phyloP scores from a whole-genome alignment of 2,113 vertebrate genomes.

The Dolichotis patagonum region DNA sequence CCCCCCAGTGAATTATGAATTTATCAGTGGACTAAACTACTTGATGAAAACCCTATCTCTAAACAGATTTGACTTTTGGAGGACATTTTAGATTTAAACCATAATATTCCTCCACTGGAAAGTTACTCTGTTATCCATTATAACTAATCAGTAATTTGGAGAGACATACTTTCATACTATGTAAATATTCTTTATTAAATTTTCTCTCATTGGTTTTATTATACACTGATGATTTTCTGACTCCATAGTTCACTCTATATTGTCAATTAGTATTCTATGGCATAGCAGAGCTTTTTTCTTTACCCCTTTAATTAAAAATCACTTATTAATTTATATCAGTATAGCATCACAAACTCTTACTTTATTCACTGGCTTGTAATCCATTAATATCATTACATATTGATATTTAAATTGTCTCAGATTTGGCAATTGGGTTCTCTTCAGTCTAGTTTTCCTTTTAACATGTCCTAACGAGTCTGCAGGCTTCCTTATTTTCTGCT shows the following conservation, averaged over 20 bases:
- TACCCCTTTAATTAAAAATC: neutral
- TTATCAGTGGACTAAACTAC: neutral
- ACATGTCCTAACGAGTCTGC: neutral
- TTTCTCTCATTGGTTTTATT: neutral
- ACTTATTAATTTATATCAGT: neutral
- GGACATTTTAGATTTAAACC: neutral
- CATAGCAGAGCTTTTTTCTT: neutral
- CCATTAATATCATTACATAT: neutral
- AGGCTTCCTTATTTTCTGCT: neutral
- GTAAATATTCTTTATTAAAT: neutral
- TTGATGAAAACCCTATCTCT: neutral
- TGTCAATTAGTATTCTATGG: neutral
- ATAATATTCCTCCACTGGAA: neutral
- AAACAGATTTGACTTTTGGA: neutral
- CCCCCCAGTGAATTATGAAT: neutral
- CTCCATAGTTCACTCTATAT: neutral
- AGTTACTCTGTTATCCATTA: neutral
- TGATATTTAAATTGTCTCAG: neutral
- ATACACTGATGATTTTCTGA: neutral
- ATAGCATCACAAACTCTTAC: neutral
- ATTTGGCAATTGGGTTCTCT: neutral
- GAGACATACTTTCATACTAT: neutral
- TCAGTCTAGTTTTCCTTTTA: neutral
- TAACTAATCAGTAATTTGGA: neutral
- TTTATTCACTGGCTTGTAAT: neutral